Evolutionary conservation across 1,140 invertebrate species (phyloP), one percentile per base, ranked within the genome.

Genomic region (Euglossa dilemma): DNA sequence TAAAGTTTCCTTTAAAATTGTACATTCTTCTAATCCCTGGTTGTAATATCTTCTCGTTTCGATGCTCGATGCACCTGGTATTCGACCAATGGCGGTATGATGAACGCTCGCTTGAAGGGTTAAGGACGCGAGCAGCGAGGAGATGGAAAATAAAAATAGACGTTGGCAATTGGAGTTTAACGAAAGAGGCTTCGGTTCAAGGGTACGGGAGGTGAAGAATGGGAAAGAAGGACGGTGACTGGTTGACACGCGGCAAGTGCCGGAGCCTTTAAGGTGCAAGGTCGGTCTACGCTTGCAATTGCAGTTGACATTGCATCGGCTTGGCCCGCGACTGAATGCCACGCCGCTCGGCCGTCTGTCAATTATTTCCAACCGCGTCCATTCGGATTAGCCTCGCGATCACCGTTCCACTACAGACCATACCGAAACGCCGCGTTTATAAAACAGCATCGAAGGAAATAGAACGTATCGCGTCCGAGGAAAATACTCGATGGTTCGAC

Each of bases 151-250:
- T 36, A 20, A 50, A 28, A 20, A 23, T 23, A 71, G 54, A 43
- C 20, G 4, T 0, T 0, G 2, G 36, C 20, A 45, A 45, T 45
- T 25, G 7, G 23, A 67, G 36, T 56, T 20, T 11, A 71, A 36
- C 28, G 50, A 71, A 73, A 57, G 20, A 6, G 63, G 70, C 76
- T 85, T 87, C 83, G 59, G 74, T 87, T 87, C 87, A 87, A 87
- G 82, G 85, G 64, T 85, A 61, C 25, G 54, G 20, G 23, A 69
- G 63, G 69, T 25, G 63, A 78, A 87, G 78, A 67, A 75, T 54
- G 54, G 25, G 78, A 20, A 77, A 43, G 59, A 36, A 63, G 5
- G 56, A 25, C 43, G 20, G 52, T 25, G 74, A 52, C 61, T n/a
- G 50, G 12, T 14, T 64, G 20, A 71, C 80, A 59, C 23, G 54